These are phyloP conservation scores for Iselma pallidipennis DNA, from an alignment of 2,888 invertebrate genomes.

Conservation along the genomic window DNA sequence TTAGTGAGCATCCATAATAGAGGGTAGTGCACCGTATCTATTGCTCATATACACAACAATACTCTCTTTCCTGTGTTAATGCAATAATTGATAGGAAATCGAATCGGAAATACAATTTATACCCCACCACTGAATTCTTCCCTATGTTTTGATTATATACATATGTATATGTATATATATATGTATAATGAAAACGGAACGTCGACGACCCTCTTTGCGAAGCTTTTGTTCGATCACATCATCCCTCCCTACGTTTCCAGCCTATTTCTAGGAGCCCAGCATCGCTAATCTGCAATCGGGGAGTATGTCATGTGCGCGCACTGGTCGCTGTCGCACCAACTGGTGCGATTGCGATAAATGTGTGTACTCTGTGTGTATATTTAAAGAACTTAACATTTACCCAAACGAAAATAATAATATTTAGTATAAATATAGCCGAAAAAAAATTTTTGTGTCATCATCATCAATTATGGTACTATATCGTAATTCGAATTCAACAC, in stretches of 20 bases:
- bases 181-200: neutral
- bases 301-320: constrained; percentile 26
- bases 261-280: constrained; percentile 12
- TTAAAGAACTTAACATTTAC: no score
- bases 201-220: constrained; percentile 1
- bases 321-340: constrained; percentile 18
- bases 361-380: no score
- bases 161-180: neutral
- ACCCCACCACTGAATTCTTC: neutral
- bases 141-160: neutral
- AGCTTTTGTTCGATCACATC: constrained; percentile 1
- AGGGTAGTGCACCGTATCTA: neutral
- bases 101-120: neutral
- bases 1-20: neutral
- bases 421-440: no score
- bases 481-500: constrained; percentile 22
- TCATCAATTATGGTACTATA: constrained; percentile 20
- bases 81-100: neutral
- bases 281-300: constrained; percentile 27
- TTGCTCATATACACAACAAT: neutral
- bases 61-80: neutral
- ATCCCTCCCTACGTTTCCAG: constrained; percentile 1
- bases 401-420: no score
- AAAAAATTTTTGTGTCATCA: neutral
- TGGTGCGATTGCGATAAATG: constrained; percentile 16